These are phyloP conservation scores for Metallyticus violacea DNA, from an alignment of 2,888 invertebrate genomes.

Conservation along the genomic window DNA sequence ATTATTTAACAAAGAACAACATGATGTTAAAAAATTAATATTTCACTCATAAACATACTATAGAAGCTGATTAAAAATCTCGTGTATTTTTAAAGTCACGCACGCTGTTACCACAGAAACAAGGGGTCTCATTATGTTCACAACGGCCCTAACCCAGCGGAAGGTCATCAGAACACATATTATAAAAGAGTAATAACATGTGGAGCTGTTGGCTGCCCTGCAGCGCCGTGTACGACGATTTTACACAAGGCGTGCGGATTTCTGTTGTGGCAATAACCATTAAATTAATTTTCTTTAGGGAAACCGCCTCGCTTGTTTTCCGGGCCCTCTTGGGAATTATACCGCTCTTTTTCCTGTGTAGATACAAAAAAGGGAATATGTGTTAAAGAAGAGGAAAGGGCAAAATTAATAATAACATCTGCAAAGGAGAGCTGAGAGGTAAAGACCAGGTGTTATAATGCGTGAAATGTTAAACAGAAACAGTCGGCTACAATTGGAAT, in stretches of 20 bases:
- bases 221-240: background rate
- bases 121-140: background rate
- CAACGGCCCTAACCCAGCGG: background rate
- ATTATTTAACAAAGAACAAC: too few species aligned
- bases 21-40: too few species aligned
- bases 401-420: constrained; percentile 11
- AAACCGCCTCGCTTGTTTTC: constrained; percentile 1
- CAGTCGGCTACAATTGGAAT: background rate
- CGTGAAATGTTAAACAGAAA: background rate
- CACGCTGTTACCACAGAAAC: background rate
- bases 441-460: background rate
- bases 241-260: background rate
- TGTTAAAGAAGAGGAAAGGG: background rate
- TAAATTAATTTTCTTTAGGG: constrained; percentile 8
- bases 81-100: background rate
- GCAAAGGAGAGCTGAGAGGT: background rate
- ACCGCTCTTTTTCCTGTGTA: background rate
- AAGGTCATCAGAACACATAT: background rate
- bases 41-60: too few species aligned
- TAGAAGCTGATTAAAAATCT: background rate
- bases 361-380: background rate
- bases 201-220: background rate
- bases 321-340: background rate
- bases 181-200: background rate
- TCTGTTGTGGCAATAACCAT: constrained; percentile 13